Conservation (phyloP, 2,797 vertebrate species). For the Buphagus erythrorhynchus region DNA sequence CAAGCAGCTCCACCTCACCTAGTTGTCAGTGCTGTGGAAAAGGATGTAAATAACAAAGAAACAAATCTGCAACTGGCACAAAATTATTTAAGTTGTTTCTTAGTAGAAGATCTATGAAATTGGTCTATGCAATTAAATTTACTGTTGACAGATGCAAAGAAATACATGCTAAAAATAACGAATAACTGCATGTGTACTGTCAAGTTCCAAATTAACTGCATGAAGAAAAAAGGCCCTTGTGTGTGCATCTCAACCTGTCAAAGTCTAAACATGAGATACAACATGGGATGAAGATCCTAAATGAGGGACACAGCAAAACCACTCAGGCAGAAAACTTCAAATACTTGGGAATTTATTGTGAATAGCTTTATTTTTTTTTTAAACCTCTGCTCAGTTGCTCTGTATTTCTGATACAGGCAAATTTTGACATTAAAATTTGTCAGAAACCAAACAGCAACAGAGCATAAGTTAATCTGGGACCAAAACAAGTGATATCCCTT, state of each 20-base stretch:
- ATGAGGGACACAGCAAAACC: neutral
- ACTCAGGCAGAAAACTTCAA: neutral
- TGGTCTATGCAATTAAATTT: conserved; percentile 8
- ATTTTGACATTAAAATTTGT: neutral
- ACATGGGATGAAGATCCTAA: neutral
- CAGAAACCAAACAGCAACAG: neutral
- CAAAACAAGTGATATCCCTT: neutral
- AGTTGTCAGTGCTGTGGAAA: neutral
- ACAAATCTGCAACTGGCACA: conserved; percentile 12
- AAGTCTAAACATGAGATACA: neutral
- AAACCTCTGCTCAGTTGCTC: neutral
- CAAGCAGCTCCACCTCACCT: neutral
- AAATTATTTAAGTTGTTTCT: conserved; percentile 33
- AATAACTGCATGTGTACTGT: neutral
- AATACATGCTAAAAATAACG: conserved; percentile 20
- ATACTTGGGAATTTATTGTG: neutral
- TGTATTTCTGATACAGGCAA: neutral
- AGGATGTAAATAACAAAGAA: neutral
- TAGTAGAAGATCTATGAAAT: neutral
- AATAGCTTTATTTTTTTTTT: neutral
- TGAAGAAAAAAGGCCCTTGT: neutral
- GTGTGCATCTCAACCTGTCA: neutral
- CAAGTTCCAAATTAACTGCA: conserved; percentile 14
- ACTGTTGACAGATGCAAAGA: conserved; percentile 15
- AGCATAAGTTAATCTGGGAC: neutral